Evolutionary conservation across 2,797 vertebrate species (phyloP), one percentile per base, ranked within the genome.

Genomic region (Agapornis canus): DNA sequence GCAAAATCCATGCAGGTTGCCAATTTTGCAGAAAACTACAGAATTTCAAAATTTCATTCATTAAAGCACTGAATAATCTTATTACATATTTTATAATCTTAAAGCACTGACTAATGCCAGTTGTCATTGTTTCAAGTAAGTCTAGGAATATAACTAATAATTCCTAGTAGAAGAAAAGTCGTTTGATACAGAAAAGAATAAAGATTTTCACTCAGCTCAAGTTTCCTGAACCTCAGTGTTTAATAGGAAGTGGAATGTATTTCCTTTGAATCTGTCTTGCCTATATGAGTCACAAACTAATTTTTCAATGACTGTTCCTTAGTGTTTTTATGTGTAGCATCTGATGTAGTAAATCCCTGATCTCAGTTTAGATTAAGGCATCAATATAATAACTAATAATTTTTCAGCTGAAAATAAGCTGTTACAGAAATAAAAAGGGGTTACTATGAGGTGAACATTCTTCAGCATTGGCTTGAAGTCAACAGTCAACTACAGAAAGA

Each of bases 381-480:
- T 25, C 6, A 37, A 22, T 78, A 29, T 85, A 92, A 85, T 82
- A 87, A 73, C 19, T 66, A 80, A 71, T 48, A 86, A 54, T 78
- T 72, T 56, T 84, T 88, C 60, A 76, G 25, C 54, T 0, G 2
- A 86, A 87, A 76, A 27, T 54, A 86, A 83, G 20, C 31, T 88
- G 39, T 48, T 91, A 37, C 14, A 79, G 65, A 90, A 89, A 89
- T 52, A 78, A 54, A 37, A 70, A 75, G 61, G 49, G 43, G 29
- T 91, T 88, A 27, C 70, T 91, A 91, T 87, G 71, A 87, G 86
- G 60, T 89, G 71, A 93, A 45, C n/a, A 54, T 77, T 91, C 43
- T 52, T 84, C 45, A 75, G 7, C 11, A 49, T 29, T 95, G 90
- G 45, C 72, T 87, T 78, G 27, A 91, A 89, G 57, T 89, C 45